Evolutionary conservation across 2,113 vertebrate genomes (phyloP), one percentile per base, ranked within the genome.

Genomic region (Gallinago jamesoni): DNA sequence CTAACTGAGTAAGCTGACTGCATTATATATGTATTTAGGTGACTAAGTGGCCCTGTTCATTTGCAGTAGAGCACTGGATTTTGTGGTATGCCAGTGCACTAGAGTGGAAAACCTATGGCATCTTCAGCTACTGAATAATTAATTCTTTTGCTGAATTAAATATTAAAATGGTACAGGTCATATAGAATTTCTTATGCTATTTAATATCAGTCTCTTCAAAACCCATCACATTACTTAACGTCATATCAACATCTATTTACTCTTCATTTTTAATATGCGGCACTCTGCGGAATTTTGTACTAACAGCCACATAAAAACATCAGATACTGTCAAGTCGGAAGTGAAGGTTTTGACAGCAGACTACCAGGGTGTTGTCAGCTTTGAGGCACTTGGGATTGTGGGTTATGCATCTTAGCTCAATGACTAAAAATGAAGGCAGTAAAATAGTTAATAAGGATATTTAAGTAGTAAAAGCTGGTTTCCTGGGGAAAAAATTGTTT

Each of bases 111-210:
- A 90, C 21, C 73, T 68, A 73, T 50, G 75, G 25, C 77, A 84
- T 70, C 35, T 41, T 76, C 69, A 82, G 20, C 66, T 89, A n/a
- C 59, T 96, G 68, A 95, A 96, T 95, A 94, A 96, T 95, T 84
- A 87, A 95, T 68, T 87, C 3, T 60, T 90, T 84, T 60, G 78
- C 57, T 94, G 69, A 96, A 91, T 93, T 96, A 93, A 94, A 95
- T 91, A 96, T 94, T 48, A 93, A 96, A 95, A 95, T 66, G 20
- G 22, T 56, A 57, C 31, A 48, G 11, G 73, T 87, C 55, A 92
- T 84, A 62, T 72, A 72, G 73, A 93, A 96, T 84, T 89, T 50
- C 56, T 75, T 75, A 72, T 16, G 12, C 24, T 86, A 79, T 72
- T 94, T 86, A 96, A 76, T 79, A 88, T 83, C 35, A 69, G 27